Evolutionary conservation across 2,113 vertebrate genomes (phyloP).

Genomic region (Hiodon alosoides): DNA sequence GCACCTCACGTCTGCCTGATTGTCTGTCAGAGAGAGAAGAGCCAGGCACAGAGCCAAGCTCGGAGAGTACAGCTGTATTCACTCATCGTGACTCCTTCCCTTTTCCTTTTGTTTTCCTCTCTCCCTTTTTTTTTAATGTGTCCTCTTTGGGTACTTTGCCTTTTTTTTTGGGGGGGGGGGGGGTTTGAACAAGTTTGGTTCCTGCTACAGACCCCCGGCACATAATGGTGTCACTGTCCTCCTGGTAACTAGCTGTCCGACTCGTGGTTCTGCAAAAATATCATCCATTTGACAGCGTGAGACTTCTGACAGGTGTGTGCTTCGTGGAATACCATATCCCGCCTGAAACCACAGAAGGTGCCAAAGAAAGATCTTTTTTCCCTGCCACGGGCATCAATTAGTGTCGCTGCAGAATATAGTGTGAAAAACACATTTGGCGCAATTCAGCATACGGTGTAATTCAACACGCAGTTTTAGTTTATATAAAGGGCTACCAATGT

Average conservation of each 20-base stretch:
- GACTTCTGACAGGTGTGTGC: not conserved
- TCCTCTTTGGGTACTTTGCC: too few relatives aligned
- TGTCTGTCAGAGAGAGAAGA: too few relatives aligned
- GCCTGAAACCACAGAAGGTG: not conserved
- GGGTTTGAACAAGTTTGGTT: too few relatives aligned
- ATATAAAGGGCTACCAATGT: constrained; percentile 17
- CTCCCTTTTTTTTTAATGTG: too few relatives aligned
- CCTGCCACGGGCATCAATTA: constrained; percentile 50
- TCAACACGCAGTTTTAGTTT: constrained; percentile 13
- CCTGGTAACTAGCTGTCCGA: too few relatives aligned
- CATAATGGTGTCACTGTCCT: too few relatives aligned
- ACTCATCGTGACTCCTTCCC: not conserved
- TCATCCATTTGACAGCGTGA: too few relatives aligned
- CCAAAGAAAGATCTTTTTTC: constrained; percentile 4
- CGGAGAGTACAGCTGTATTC: not conserved
- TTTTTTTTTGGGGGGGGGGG: too few relatives aligned
- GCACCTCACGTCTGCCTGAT: not conserved
- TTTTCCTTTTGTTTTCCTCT: not conserved
- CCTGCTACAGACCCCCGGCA: too few relatives aligned
- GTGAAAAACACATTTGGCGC: constrained; percentile 42
- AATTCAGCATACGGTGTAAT: constrained; percentile 29
- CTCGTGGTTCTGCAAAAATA: too few relatives aligned
- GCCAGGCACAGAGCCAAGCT: not conserved
- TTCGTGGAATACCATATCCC: not conserved
- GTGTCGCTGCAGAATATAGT: constrained; percentile 32